Evolutionary conservation across 2,888 invertebrate species (phyloP), one percentile per base, ranked within the genome.

Genomic region (Ectobius pallidus): DNA sequence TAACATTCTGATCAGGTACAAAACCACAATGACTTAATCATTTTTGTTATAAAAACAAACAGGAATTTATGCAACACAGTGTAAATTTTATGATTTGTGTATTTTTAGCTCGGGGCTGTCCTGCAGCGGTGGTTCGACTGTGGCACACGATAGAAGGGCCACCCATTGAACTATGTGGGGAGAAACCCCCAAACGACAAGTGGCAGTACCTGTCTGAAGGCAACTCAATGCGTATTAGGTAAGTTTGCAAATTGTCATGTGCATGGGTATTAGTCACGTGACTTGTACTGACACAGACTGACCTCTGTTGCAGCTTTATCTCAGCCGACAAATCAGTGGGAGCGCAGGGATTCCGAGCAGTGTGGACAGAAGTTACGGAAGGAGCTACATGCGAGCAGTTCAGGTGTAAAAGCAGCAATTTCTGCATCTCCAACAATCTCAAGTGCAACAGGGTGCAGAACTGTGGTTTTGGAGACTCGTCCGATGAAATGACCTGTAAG

Each of bases 261-360:
- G n/a, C n/a, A n/a, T n/a, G n/a, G n/a, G n/a, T n/a, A n/a, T n/a
- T n/a, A n/a, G n/a, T n/a, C n/a, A n/a, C n/a, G n/a, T n/a, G n/a
- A n/a, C n/a, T n/a, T n/a, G n/a, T n/a, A n/a, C n/a, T n/a, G n/a
- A n/a, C n/a, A n/a, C n/a, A n/a, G n/a, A n/a, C n/a, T n/a, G n/a
- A n/a, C n/a, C n/a, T n/a, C n/a, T n/a, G n/a, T 81, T 82, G 16
- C 84, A 97, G 97, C 85, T 97, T 97, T 85, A 93, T 96, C 82
- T 94, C 95, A 81, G 95, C 97, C 75, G 95, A 96, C 83, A 95
- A 95, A 86, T 95, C 97, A 58, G 94, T 96, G 75, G 97, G 97
- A 77, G 95, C 95, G 79, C 91, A 92, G 83, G 98, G 97, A 74
- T 98, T 97, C 86, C 91, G 92, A 81, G 93, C 96, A 63, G 90